These are phyloP conservation scores for Pygoscelis antarcticus DNA, from an alignment of 2,113 vertebrate genomes.

Conservation along the genomic window DNA sequence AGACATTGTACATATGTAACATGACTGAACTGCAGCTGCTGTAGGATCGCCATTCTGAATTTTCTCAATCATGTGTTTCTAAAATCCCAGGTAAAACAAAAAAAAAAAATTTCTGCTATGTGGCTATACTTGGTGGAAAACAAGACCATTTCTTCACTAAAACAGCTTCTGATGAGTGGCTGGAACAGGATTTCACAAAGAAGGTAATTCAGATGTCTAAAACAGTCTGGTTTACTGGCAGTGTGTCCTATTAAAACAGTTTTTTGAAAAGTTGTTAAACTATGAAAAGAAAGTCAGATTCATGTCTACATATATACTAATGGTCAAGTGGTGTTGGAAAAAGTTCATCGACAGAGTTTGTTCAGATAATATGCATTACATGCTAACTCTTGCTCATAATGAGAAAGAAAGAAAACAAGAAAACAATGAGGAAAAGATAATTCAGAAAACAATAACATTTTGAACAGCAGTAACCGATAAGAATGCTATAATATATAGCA, in stretches of 20 bases:
- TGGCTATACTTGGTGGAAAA: background rate
- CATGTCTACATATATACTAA: background rate
- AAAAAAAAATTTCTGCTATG: background rate
- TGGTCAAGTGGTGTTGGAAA: background rate
- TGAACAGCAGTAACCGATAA: background rate
- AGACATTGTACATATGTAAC: background rate
- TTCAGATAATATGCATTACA: background rate
- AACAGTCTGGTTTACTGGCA: background rate
- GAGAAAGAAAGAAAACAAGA: background rate
- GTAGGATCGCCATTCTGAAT: background rate
- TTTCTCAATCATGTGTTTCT: background rate
- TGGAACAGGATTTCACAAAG: background rate
- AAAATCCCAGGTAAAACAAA: background rate
- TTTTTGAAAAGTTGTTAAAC: background rate
- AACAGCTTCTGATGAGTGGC: background rate
- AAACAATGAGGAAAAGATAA: background rate
- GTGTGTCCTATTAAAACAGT: background rate
- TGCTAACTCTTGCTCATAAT: background rate
- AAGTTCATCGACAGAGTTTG: background rate
- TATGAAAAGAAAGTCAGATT: background rate
- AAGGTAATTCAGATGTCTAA: background rate
- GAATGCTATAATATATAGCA: background rate
- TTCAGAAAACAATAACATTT: background rate
- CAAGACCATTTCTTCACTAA: background rate
- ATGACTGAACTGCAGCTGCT: background rate